These are phyloP conservation scores for Hypanus sabinus DNA, from an alignment of 2,113 vertebrate genomes.

Conservation along the genomic window DNA sequence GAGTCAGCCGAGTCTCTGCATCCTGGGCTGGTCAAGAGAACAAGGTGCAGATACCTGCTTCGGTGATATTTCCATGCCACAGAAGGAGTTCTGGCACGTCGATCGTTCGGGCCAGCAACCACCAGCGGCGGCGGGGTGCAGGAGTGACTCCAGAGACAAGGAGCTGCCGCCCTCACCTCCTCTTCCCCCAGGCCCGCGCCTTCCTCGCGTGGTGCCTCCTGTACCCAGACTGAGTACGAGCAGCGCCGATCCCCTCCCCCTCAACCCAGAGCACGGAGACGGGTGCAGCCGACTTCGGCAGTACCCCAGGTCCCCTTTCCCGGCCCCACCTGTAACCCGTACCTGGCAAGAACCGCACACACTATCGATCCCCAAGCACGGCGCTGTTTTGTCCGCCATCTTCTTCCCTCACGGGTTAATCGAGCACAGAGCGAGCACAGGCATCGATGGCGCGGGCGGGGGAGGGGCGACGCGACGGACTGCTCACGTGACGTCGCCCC, in stretches of 20 bases:
- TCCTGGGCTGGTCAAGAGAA: neutral
- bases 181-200: neutral
- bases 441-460: constrained; percentile 34
- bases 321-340: too few species aligned
- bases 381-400: constrained; percentile 8
- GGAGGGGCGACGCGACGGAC: constrained; percentile 41
- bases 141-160: constrained; percentile 42
- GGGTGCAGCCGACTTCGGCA: constrained; percentile 10
- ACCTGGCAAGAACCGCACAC: neutral
- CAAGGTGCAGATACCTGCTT: neutral
- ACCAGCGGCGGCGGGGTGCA: constrained; percentile 43
- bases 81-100: constrained; percentile 40
- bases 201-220: neutral
- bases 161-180: neutral
- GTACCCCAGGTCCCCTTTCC: too few species aligned
- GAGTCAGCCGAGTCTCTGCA: neutral
- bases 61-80: constrained; percentile 15
- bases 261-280: constrained; percentile 34
- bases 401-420: neutral
- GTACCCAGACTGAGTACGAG: neutral
- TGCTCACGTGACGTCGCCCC: constrained; percentile 43
- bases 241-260: constrained; percentile 36
- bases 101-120: constrained; percentile 36
- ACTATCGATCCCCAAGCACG: neutral
- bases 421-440: constrained; percentile 36